These are phyloP conservation scores for Morinoia aosen DNA, from an alignment of 2,888 invertebrate species.

Conservation along the genomic window DNA sequence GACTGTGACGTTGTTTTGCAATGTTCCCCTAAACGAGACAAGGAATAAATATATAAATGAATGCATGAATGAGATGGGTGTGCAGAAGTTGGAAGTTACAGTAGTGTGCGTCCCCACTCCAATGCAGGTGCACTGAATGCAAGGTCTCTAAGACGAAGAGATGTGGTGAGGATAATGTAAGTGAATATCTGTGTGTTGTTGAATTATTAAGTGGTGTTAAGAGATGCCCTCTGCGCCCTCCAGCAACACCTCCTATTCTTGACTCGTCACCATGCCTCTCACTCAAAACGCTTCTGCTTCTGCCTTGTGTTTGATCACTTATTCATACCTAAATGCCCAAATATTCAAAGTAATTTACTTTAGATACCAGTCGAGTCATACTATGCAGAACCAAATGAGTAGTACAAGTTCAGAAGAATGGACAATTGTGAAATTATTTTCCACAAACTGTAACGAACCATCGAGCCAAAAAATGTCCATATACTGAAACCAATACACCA, in stretches of 20 bases:
- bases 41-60: not conserved
- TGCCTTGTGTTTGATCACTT: not conserved
- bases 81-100: not conserved
- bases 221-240: not conserved
- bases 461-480: not conserved
- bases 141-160: not conserved
- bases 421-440: not conserved
- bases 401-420: not conserved
- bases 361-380: too few relatives aligned
- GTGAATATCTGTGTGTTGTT: not conserved
- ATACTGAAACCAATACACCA: not conserved
- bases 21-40: not conserved
- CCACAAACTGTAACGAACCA: not conserved
- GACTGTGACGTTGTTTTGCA: not conserved
- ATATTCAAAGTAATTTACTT: too few relatives aligned
- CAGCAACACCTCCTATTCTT: not conserved
- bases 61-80: not conserved
- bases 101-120: not conserved
- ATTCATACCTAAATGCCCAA: too few relatives aligned
- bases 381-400: not conserved
- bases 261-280: not conserved
- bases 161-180: not conserved
- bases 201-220: not conserved
- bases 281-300: not conserved
- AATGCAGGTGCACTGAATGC: not conserved